Percentiles rank a stretch among this genome's conserved stretches.
Conservation (phyloP, 2,797 vertebrate genomes). For the Falco novaeseelandiae region DNA sequence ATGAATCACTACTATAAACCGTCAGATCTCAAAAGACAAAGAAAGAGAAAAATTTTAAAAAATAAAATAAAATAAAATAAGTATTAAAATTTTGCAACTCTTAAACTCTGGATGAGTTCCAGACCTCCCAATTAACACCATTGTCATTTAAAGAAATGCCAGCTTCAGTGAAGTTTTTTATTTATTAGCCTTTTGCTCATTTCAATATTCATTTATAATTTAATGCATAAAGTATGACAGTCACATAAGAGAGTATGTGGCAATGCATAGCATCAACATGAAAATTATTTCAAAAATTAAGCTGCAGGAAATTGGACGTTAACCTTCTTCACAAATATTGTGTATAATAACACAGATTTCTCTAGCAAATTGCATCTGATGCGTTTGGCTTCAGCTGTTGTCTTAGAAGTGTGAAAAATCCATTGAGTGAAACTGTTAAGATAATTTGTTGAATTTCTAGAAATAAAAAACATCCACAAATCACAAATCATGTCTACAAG, state of each 20-base stretch:
- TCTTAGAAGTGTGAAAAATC: not conserved
- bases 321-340: not conserved
- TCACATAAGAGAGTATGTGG: not conserved
- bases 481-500: fast-evolving
- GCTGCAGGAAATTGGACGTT: not conserved
- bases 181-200: not conserved
- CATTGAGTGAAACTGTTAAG: not conserved
- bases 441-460: not conserved
- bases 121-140: not conserved
- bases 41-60: not conserved
- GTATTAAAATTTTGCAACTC: not conserved
- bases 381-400: not conserved
- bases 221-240: not conserved
- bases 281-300: not conserved
- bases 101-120: not conserved
- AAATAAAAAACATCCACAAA: not conserved
- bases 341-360: not conserved
- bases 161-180: not conserved
- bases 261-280: not conserved
- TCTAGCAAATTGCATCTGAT: not conserved
- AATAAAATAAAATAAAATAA: not conserved
- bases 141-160: not conserved
- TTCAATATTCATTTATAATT: not conserved
- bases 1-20: not conserved
- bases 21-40: not conserved